Evolutionary conservation across 92 coral and sea anemone genomes (phyloP).

Genomic region (Phenganax marumi): DNA sequence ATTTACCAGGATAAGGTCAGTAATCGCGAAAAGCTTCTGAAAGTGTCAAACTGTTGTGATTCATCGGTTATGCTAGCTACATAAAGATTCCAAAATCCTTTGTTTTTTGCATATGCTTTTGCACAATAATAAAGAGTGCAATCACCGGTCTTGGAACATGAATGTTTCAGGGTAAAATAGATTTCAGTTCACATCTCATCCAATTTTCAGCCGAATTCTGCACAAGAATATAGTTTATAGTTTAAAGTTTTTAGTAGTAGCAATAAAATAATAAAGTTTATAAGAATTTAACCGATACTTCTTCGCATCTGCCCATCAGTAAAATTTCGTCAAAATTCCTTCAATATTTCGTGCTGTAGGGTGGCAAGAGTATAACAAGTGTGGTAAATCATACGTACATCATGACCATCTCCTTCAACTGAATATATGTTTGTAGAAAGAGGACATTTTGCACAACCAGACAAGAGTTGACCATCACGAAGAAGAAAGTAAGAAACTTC

Average conservation of each 20-base stretch:
- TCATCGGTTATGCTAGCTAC: too few relatives aligned
- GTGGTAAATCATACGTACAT: too few relatives aligned
- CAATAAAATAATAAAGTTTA: background rate
- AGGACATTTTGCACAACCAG: constrained; percentile 78
- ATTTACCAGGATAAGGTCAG: constrained; percentile 91
- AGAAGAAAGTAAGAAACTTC: constrained; percentile 83
- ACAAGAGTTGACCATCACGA: constrained; percentile 90
- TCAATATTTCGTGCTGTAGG: background rate
- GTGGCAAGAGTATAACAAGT: background rate
- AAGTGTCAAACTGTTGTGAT: background rate
- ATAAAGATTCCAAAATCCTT: too few relatives aligned
- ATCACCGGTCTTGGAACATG: too few relatives aligned
- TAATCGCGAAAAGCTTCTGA: background rate
- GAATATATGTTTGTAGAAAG: constrained; percentile 55
- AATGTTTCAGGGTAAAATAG: too few relatives aligned
- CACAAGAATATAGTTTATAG: too few relatives aligned
- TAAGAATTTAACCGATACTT: background rate
- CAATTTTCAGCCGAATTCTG: too few relatives aligned
- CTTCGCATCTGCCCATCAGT: background rate
- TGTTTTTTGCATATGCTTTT: too few relatives aligned
- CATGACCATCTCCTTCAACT: too few relatives aligned
- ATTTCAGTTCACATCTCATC: too few relatives aligned
- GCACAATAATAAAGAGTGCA: too few relatives aligned
- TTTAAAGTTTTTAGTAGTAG: too few relatives aligned
- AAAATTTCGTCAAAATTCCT: background rate